These are phyloP conservation scores for Lysandra coridon DNA, from an alignment of 2,888 invertebrate species.

Conservation along the genomic window DNA sequence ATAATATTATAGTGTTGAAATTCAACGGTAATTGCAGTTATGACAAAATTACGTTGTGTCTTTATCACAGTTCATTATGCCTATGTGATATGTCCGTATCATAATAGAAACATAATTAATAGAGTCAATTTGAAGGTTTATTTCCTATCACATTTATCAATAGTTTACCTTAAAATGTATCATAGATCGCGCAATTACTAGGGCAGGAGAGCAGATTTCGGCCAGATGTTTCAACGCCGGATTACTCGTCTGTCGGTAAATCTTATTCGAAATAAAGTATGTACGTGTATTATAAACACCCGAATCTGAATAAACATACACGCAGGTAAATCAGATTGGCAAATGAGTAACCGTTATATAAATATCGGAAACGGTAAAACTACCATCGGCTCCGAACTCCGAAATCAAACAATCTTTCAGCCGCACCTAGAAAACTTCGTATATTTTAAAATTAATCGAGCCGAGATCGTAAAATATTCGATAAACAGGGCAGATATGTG, in stretches of 20 bases:
- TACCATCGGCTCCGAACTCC: constrained; percentile 60
- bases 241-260: constrained; percentile 69
- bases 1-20: neutral
- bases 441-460: constrained; percentile 77
- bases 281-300: constrained; percentile 73
- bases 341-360: constrained; percentile 77
- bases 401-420: constrained; percentile 74
- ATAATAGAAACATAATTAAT: no score
- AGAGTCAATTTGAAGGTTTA: neutral
- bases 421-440: constrained; percentile 70
- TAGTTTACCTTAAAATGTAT: constrained; percentile 39
- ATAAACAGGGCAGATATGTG: constrained; percentile 77
- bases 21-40: neutral
- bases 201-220: constrained; percentile 52
- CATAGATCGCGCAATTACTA: constrained; percentile 17
- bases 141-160: neutral
- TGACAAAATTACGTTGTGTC: no score
- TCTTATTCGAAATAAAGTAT: constrained; percentile 74
- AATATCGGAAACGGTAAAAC: constrained; percentile 75
- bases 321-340: constrained; percentile 77
- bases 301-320: constrained; percentile 73
- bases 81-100: neutral
- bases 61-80: neutral
- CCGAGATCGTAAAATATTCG: constrained; percentile 78
- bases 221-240: constrained; percentile 66